phyloP scores from a whole-genome alignment of 1,140 invertebrate genomes.

The Agrilus planipennis region DNA sequence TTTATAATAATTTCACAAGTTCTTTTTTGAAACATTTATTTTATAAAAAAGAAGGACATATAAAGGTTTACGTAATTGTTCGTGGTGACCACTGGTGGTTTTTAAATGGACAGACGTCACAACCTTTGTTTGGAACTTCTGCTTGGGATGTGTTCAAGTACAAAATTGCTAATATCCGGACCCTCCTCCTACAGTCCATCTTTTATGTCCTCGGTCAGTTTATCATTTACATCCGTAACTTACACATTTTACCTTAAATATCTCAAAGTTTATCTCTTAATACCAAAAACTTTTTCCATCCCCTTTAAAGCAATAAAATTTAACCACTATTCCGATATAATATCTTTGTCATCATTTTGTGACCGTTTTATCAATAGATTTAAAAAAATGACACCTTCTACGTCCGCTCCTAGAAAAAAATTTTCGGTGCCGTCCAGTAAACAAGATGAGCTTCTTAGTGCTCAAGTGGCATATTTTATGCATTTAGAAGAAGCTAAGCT shows the following conservation, averaged over 20 bases:
- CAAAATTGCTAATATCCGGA: constrained; percentile 17
- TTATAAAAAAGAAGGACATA: too few relatives aligned
- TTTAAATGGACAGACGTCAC: too few relatives aligned
- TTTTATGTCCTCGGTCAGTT: constrained; percentile 3
- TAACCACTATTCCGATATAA: constrained; percentile 14
- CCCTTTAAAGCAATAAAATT: too few relatives aligned
- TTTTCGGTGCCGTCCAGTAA: constrained; percentile 25
- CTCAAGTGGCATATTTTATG: constrained; percentile 42
- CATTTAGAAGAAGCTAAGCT: constrained; percentile 39
- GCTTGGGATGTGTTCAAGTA: constrained; percentile 13
- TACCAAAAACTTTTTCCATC: too few relatives aligned
- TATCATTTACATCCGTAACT: not conserved
- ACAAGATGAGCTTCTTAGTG: constrained; percentile 27
- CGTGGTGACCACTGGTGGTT: too few relatives aligned
- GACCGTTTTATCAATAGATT: constrained; percentile 10
- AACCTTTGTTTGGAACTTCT: too few relatives aligned
- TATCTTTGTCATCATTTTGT: constrained; percentile 20
- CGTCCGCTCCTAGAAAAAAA: constrained; percentile 11
- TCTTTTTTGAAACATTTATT: too few relatives aligned
- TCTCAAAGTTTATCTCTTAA: too few relatives aligned
- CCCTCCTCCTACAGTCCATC: constrained; percentile 8
- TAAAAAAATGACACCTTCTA: constrained; percentile 5
- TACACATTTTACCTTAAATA: constrained; percentile 1
- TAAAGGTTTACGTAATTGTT: too few relatives aligned
- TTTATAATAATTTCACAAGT: too few relatives aligned